Evolutionary conservation across 2,113 vertebrate species (phyloP).

Genomic region (Bambusicola thoracicus): DNA sequence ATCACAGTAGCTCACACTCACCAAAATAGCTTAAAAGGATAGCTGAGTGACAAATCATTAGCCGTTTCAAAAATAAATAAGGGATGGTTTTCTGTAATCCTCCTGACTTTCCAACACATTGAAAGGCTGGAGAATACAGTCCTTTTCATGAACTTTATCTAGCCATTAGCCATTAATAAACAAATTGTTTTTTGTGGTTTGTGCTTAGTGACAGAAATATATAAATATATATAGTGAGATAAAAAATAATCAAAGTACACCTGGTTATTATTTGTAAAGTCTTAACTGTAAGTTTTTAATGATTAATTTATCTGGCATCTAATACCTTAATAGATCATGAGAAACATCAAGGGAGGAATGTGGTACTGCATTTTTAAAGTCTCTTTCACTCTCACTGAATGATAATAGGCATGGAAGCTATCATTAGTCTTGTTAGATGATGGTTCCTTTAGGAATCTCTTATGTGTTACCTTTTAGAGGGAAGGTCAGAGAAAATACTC

Average conservation of each 20-base stretch:
- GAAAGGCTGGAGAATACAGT: slow-evolving; percentile 20
- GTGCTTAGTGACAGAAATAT: slow-evolving; percentile 69
- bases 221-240: slow-evolving; percentile 78
- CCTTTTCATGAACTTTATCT: slow-evolving; percentile 47
- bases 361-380: slow-evolving; percentile 84
- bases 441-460: slow-evolving; percentile 87
- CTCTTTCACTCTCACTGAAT: slow-evolving; percentile 81
- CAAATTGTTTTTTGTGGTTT: slow-evolving; percentile 59
- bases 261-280: slow-evolving; percentile 88
- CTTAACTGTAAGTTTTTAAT: slow-evolving; percentile 87
- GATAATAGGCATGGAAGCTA: slow-evolving; percentile 86
- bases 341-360: slow-evolving; percentile 89
- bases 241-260: slow-evolving; percentile 82
- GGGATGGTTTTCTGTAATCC: slow-evolving; percentile 23
- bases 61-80: slow-evolving; percentile 39
- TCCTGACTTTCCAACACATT: slow-evolving; percentile 30
- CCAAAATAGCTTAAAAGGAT: slow-evolving; percentile 45
- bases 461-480: slow-evolving; percentile 83
- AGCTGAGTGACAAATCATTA: slow-evolving; percentile 37
- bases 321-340: slow-evolving; percentile 87
- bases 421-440: slow-evolving; percentile 89
- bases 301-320: slow-evolving; percentile 87
- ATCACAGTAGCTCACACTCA: slow-evolving; percentile 36
- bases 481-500: slow-evolving; percentile 81
- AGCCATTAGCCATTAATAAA: slow-evolving; percentile 51